A percentile compares a stretch with the other conserved stretches of the same genome.
Conservation (phyloP, 2,797 vertebrate genomes). For the Otus scops region DNA sequence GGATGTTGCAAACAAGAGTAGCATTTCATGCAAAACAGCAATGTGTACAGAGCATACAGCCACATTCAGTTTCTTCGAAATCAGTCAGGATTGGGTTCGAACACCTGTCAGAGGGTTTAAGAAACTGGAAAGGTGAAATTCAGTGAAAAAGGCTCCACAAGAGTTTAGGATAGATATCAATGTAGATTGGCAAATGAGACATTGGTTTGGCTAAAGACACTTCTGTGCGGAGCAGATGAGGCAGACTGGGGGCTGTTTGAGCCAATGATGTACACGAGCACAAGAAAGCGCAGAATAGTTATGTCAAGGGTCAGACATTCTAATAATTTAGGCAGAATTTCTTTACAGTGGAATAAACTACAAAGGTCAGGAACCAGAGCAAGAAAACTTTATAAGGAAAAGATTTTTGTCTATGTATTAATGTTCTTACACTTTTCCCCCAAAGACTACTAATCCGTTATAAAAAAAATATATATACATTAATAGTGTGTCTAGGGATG, state of each 20-base stretch:
- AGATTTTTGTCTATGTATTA: not conserved
- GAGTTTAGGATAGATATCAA: not conserved
- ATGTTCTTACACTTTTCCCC: not conserved
- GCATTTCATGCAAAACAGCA: not conserved
- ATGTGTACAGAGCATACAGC: not conserved
- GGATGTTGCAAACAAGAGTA: not conserved
- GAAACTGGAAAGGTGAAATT: not conserved
- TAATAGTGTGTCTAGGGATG: not conserved
- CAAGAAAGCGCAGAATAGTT: not conserved
- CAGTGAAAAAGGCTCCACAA: not conserved
- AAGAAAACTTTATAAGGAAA: not conserved
- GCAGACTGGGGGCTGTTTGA: not conserved
- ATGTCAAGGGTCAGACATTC: not conserved
- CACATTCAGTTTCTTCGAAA: not conserved
- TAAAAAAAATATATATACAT: not conserved
- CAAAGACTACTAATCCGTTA: not conserved
- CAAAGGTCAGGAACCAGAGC: not conserved
- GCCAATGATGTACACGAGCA: not conserved
- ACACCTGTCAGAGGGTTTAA: not conserved
- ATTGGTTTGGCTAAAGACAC: not conserved
- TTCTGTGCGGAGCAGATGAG: not conserved
- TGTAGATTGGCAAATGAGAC: not conserved
- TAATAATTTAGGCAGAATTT: not conserved
- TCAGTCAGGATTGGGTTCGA: not conserved
- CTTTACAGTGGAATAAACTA: not conserved